phyloP scores from a whole-genome alignment of 2,797 vertebrate genomes.

The Melanotaenia maccullochi region DNA sequence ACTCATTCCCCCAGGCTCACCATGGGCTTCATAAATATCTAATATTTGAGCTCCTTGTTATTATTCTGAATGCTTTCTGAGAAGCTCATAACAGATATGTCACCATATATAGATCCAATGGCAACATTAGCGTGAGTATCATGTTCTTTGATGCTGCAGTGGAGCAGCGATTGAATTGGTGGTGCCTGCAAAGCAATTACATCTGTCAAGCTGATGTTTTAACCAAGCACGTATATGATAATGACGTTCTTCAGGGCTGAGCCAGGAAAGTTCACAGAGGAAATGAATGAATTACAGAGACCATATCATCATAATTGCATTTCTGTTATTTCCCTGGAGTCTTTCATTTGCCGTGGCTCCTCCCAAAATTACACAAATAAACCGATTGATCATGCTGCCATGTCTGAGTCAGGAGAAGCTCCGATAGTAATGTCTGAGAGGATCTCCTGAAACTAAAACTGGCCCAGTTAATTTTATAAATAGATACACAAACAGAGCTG shows the following conservation, averaged over 20 bases:
- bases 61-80: not conserved
- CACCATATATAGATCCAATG: slow-evolving; percentile 7
- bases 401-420: not conserved
- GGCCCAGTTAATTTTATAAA: not conserved
- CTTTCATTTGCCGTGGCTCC: slow-evolving; percentile 20
- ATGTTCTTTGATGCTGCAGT: not conserved
- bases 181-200: slow-evolving; percentile 17
- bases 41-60: slow-evolving; percentile 7
- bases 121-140: not conserved
- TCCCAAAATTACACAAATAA: slow-evolving; percentile 23
- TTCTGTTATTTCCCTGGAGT: slow-evolving; percentile 53
- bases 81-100: not conserved
- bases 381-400: not conserved
- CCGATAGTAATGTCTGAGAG: not conserved
- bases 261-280: not conserved
- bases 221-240: slow-evolving; percentile 21
- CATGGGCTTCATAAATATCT: not conserved
- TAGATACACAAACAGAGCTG: too few relatives aligned
- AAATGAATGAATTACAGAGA: slow-evolving; percentile 49
- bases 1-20: not conserved
- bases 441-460: not conserved
- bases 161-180: slow-evolving; percentile 32
- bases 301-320: slow-evolving; percentile 40
- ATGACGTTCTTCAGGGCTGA: slow-evolving; percentile 21
- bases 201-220: slow-evolving; percentile 27